These are phyloP conservation scores for Sialis lutaria DNA, from an alignment of 2,888 invertebrate genomes.

Conservation along the genomic window DNA sequence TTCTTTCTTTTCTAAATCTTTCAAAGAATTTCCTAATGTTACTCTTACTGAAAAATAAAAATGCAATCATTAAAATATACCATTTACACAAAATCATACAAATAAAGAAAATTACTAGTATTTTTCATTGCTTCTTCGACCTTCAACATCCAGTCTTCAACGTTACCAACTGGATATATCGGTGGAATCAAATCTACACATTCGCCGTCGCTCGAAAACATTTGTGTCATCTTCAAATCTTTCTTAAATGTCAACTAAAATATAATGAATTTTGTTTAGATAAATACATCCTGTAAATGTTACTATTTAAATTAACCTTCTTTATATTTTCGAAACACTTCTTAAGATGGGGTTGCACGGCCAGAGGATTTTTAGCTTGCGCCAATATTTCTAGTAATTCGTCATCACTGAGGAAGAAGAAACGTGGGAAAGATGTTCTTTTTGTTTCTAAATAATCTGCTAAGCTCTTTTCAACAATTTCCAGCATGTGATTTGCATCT, in stretches of 20 bases:
- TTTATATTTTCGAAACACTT: conserved; percentile 67
- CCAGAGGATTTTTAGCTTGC: conserved; percentile 56
- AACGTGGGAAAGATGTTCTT: conserved; percentile 52
- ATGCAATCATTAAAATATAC: neutral
- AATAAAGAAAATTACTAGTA: conserved; percentile 26
- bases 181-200: conserved; percentile 45
- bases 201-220: conserved; percentile 65
- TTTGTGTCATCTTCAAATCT: conserved; percentile 49
- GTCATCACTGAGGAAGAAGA: conserved; percentile 72
- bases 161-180: conserved; percentile 52
- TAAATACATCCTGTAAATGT: too few relatives aligned
- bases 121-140: conserved; percentile 55
- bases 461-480: conserved; percentile 57
- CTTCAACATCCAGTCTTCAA: conserved; percentile 55
- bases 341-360: conserved; percentile 65
- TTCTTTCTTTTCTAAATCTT: conserved; percentile 17
- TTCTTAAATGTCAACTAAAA: conserved; percentile 45
- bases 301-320: neutral
- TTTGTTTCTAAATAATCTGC: conserved; percentile 65
- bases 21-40: conserved; percentile 28
- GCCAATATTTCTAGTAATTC: conserved; percentile 67
- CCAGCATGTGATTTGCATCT: conserved; percentile 50
- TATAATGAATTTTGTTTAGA: neutral
- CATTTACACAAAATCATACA: neutral
- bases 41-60: conserved; percentile 19